These are phyloP conservation scores for Lypha dubia DNA, from an alignment of 2,888 invertebrate species.

Conservation along the genomic window DNA sequence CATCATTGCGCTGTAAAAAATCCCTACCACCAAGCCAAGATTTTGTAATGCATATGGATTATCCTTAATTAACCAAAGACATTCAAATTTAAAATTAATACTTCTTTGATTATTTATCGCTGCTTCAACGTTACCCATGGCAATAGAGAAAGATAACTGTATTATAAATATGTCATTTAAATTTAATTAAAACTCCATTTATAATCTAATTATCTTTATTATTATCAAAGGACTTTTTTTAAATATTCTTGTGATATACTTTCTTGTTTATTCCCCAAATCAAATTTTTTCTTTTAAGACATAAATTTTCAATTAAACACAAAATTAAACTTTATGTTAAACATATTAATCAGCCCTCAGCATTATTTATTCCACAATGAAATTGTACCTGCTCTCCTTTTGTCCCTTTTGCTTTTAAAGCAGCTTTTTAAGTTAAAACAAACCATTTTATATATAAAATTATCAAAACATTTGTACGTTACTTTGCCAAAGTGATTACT, in stretches of 20 bases:
- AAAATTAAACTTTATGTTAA: not conserved
- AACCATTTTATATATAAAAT: not conserved
- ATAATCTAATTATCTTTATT: not conserved
- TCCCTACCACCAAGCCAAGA: too few species aligned
- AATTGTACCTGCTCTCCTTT: not conserved
- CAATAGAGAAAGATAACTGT: too few species aligned
- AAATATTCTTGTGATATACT: not conserved
- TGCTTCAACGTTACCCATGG: too few species aligned
- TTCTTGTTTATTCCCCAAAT: not conserved
- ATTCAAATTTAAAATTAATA: too few species aligned
- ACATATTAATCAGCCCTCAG: not conserved
- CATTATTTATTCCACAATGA: not conserved
- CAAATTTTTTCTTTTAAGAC: not conserved
- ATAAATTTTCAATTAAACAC: not conserved
- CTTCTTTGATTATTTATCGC: too few species aligned
- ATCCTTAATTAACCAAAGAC: too few species aligned
- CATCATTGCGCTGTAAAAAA: too few species aligned
- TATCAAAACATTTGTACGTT: not conserved
- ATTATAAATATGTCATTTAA: too few species aligned
- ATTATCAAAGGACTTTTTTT: not conserved
- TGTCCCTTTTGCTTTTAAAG: not conserved
- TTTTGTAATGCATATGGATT: too few species aligned
- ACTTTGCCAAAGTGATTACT: slow-evolving; percentile 8
- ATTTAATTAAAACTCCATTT: not conserved
- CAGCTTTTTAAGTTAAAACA: not conserved